phyloP scores from a whole-genome alignment of 2,797 vertebrate genomes.

The Scomberomorus guttatus region DNA sequence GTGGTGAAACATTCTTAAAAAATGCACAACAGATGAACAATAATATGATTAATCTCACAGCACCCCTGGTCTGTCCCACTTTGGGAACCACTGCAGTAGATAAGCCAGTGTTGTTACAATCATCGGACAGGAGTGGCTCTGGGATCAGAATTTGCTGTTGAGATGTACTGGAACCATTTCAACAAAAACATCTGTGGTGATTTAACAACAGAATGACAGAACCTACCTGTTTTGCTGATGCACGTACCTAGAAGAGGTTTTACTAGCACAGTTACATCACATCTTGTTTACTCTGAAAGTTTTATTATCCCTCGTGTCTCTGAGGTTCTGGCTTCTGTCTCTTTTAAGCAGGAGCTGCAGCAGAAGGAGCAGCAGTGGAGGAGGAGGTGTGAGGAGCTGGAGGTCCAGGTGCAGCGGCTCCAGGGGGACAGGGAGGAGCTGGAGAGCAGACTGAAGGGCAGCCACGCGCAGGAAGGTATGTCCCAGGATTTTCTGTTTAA shows the following conservation, averaged over 20 bases:
- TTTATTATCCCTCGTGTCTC: neutral
- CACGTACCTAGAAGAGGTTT: constrained; percentile 10
- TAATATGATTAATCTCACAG: too few species aligned
- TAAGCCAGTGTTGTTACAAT: neutral
- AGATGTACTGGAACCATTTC: neutral
- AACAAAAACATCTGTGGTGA: constrained; percentile 33
- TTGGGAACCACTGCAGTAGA: neutral
- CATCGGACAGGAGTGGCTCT: neutral
- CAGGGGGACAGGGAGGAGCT: constrained; percentile 88
- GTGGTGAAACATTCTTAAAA: too few species aligned
- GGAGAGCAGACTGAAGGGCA: constrained; percentile 83
- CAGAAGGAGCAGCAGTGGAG: constrained; percentile 86
- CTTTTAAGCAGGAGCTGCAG: constrained; percentile 82
- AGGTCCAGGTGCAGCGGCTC: constrained; percentile 81
- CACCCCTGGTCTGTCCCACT: too few species aligned
- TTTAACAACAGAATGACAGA: constrained; percentile 31
- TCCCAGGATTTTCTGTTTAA: neutral
- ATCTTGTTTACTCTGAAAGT: neutral
- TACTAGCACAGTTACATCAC: constrained; percentile 1
- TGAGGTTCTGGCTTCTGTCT: neutral
- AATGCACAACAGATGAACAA: too few species aligned
- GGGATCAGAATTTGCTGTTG: constrained; percentile 7
- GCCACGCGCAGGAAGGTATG: constrained; percentile 89
- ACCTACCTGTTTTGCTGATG: neutral
- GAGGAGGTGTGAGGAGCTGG: constrained; percentile 83